Conservation (phyloP, 2,113 vertebrate genomes). For the Heteronetta atricapilla region DNA sequence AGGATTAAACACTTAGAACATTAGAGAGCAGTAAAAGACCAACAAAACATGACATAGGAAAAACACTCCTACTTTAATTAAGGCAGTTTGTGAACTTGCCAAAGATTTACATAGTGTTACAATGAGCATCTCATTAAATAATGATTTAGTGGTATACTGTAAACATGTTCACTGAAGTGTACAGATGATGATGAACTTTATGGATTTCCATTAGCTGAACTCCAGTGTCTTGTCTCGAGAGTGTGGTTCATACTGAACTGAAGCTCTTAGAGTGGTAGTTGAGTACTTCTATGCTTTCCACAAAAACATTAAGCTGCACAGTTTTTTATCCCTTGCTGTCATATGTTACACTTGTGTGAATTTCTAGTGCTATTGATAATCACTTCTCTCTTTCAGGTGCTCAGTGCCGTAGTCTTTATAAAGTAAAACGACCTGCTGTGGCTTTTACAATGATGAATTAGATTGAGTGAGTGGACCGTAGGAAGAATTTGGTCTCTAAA, state of each 20-base stretch:
- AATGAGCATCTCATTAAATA: not conserved
- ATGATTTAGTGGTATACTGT: not conserved
- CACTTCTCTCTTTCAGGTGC: not conserved
- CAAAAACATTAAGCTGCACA: not conserved
- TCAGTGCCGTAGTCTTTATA: not conserved
- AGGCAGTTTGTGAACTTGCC: not conserved
- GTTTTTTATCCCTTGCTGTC: not conserved
- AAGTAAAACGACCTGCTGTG: not conserved
- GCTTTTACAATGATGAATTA: not conserved
- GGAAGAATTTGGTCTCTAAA: not conserved
- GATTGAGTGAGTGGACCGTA: not conserved
- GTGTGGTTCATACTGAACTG: not conserved
- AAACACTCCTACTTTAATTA: not conserved
- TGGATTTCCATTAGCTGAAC: not conserved
- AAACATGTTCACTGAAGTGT: not conserved
- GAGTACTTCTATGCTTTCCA: not conserved
- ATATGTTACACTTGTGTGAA: not conserved
- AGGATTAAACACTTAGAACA: not conserved
- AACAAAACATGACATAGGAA: not conserved
- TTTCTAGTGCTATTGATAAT: not conserved
- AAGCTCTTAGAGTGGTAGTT: not conserved
- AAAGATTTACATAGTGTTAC: not conserved
- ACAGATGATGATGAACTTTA: not conserved
- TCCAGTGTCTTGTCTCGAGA: not conserved
- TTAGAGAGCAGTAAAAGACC: not conserved